These are phyloP conservation scores for Ochlodes sylvanus DNA, from an alignment of 2,888 invertebrate species.

Conservation along the genomic window DNA sequence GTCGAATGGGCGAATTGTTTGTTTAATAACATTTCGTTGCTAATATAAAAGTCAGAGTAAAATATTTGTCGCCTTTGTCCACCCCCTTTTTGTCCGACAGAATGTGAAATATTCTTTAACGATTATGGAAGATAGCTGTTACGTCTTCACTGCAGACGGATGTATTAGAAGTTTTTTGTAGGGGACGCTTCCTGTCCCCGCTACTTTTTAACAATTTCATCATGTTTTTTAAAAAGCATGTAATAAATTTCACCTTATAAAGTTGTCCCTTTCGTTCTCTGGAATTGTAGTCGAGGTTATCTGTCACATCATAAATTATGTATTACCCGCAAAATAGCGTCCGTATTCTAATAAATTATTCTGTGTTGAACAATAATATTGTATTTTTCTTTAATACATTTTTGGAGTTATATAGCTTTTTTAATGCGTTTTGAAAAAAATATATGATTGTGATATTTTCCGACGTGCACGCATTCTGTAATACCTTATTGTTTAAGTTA, in stretches of 20 bases:
- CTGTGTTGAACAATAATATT: neutral
- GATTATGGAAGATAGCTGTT: constrained; percentile 62
- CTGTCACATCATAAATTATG: constrained; percentile 14
- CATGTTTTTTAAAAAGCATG: constrained; percentile 43
- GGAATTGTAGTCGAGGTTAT: neutral
- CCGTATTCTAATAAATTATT: constrained; percentile 6
- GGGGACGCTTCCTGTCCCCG: constrained; percentile 69
- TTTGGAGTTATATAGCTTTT: neutral
- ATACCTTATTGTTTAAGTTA: too few relatives aligned
- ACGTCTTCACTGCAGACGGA: constrained; percentile 73
- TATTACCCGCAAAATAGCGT: constrained; percentile 11
- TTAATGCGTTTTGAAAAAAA: neutral
- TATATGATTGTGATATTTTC: too few relatives aligned
- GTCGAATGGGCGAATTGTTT: constrained; percentile 84
- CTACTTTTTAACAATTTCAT: constrained; percentile 71
- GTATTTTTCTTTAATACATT: neutral
- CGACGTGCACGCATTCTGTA: too few relatives aligned
- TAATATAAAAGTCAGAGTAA: constrained; percentile 75
- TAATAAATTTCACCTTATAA: constrained; percentile 35
- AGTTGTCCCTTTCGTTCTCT: constrained; percentile 21
- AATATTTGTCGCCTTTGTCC: constrained; percentile 75
- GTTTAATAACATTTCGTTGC: constrained; percentile 82
- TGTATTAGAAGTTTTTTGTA: constrained; percentile 70
- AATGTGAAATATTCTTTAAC: constrained; percentile 65
- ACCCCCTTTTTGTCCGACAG: constrained; percentile 68